phyloP scores from a whole-genome alignment of 2,888 invertebrate species.

The Cryptus viduatorius region DNA sequence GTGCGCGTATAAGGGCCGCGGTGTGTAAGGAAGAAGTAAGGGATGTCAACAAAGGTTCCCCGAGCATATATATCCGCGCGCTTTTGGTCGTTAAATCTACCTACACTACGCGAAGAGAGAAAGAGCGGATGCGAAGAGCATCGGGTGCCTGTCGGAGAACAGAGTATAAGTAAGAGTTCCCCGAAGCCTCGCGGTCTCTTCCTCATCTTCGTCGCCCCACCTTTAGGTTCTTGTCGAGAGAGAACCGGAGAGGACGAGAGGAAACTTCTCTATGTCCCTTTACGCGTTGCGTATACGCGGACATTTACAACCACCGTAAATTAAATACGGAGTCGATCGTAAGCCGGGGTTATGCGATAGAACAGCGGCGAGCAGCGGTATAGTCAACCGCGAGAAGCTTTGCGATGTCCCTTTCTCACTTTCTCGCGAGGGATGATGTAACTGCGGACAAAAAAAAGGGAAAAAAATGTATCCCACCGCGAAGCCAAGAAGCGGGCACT shows the following conservation, averaged over 20 bases:
- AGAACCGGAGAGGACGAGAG: conserved; percentile 7
- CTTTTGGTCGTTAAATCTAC: conserved; percentile 79
- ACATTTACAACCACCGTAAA: conserved; percentile 83
- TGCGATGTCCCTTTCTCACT: conserved; percentile 44
- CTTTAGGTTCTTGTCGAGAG: conserved; percentile 31
- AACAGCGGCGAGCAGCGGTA: conserved; percentile 33
- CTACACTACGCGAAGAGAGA: conserved; percentile 36
- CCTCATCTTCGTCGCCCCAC: conserved; percentile 42
- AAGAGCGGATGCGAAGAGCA: conserved; percentile 42
- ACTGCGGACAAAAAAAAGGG: neutral
- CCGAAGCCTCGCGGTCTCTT: conserved; percentile 31
- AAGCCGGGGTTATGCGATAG: conserved; percentile 67
- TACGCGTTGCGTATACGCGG: conserved; percentile 70
- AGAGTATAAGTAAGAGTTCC: conserved; percentile 52
- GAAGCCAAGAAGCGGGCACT: conserved; percentile 47
- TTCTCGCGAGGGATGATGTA: conserved; percentile 40
- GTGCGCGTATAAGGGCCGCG: conserved; percentile 70
- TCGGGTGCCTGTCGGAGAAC: conserved; percentile 56
- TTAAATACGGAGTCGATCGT: conserved; percentile 77
- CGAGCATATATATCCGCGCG: conserved; percentile 66
- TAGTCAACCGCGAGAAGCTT: conserved; percentile 33
- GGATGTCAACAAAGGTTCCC: conserved; percentile 78
- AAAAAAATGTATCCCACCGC: conserved; percentile 55
- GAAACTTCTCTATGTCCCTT: conserved; percentile 56
- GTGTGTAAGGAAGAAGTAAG: conserved; percentile 73